A percentile compares a stretch with the other conserved stretches of the same genome.
Conservation (phyloP, 2,888 invertebrate genomes). For the Lithophane leautieri region DNA sequence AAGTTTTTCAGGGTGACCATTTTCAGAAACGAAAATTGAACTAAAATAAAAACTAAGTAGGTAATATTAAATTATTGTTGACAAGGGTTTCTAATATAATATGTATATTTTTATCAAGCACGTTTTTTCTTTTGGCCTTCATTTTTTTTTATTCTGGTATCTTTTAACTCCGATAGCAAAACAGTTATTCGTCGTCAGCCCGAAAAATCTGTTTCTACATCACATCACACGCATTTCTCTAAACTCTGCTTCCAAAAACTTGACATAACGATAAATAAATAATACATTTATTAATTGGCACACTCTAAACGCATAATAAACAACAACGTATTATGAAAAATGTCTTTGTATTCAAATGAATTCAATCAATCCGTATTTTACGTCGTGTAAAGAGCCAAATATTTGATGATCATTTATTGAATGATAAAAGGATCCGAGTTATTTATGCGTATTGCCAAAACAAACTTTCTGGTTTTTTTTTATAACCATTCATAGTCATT, state of each 20-base stretch:
- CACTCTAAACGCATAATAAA: slow-evolving; percentile 18
- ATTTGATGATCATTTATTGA: slow-evolving; percentile 13
- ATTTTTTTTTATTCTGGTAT: background rate
- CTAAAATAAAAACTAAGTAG: background rate
- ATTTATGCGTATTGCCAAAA: background rate
- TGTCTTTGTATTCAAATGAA: slow-evolving; percentile 54
- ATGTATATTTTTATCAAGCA: background rate
- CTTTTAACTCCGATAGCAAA: background rate
- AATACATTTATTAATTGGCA: slow-evolving; percentile 28
- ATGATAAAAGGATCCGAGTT: slow-evolving; percentile 6
- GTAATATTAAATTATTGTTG: background rate
- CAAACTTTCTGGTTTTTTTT: too few species aligned
- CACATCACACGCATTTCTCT: background rate
- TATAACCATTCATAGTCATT: too few species aligned
- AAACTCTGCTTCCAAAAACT: background rate
- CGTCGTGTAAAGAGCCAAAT: background rate
- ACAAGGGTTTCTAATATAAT: background rate
- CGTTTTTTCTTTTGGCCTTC: background rate
- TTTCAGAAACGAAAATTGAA: background rate
- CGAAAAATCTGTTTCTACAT: background rate
- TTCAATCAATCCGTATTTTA: slow-evolving; percentile 11
- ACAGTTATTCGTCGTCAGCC: background rate
- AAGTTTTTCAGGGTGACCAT: background rate
- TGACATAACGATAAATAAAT: slow-evolving; percentile 4
- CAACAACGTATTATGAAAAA: slow-evolving; percentile 2